phyloP scores from a whole-genome alignment of 2,888 invertebrate genomes.

The Phorcus lineatus region DNA sequence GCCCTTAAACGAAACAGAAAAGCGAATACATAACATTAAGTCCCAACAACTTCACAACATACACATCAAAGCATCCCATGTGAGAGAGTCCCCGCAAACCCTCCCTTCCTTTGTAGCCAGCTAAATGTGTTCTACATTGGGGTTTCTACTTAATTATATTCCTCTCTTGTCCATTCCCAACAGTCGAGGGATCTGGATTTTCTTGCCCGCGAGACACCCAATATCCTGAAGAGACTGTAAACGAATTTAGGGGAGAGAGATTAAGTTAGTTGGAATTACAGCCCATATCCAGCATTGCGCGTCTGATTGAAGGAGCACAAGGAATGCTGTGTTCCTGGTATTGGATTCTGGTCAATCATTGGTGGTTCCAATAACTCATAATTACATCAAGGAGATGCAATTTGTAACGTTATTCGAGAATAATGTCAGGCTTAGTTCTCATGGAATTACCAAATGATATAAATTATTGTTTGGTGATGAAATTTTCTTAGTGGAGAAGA shows the following conservation, averaged over 20 bases:
- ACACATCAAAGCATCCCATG: neutral
- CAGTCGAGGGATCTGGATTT: neutral
- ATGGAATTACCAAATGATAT: too few relatives aligned
- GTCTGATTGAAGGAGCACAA: neutral
- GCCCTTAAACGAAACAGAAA: too few relatives aligned
- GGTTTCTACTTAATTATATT: neutral
- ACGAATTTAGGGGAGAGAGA: neutral
- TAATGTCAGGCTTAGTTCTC: too few relatives aligned
- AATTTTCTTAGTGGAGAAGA: too few relatives aligned
- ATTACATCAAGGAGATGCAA: too few relatives aligned
- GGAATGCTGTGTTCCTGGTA: too few relatives aligned
- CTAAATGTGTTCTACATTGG: neutral
- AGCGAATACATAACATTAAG: too few relatives aligned
- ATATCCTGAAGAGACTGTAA: slow-evolving; percentile 3
- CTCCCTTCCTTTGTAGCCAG: neutral
- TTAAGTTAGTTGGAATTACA: slow-evolving; percentile 6
- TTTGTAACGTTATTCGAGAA: too few relatives aligned
- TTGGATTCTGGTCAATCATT: too few relatives aligned
- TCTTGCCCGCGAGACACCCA: neutral
- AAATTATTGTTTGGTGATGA: too few relatives aligned
- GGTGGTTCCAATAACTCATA: too few relatives aligned
- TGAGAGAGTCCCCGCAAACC: neutral
- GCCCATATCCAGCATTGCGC: neutral
- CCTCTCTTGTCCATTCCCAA: neutral
- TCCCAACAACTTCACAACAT: too few relatives aligned